Conservation (phyloP, 2,888 invertebrate species). For the Cryptosula pallasiana region DNA sequence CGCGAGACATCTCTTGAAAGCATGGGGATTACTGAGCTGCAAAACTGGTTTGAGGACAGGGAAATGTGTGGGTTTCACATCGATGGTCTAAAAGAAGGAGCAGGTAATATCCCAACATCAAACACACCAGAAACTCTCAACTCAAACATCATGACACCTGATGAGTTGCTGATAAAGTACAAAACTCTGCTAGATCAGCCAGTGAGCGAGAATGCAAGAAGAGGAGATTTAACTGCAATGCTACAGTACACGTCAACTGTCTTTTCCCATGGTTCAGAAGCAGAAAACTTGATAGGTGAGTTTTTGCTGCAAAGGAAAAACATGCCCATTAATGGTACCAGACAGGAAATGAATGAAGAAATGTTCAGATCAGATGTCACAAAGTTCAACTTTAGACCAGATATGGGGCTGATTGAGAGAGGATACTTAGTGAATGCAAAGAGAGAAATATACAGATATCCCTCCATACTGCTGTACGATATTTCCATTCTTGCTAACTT, state of each 20-base stretch:
- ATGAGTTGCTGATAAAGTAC: no score
- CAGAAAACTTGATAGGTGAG: no score
- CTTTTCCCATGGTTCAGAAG: no score
- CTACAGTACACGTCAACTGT: background rate
- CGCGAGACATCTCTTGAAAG: background rate
- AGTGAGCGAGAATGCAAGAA: background rate
- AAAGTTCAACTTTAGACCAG: background rate
- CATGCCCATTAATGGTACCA: background rate
- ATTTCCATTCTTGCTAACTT: background rate
- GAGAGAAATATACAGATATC: background rate
- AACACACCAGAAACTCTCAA: no score
- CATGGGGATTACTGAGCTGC: background rate
- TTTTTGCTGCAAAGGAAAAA: background rate
- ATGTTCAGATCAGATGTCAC: background rate
- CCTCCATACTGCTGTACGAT: background rate
- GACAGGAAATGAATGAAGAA: background rate
- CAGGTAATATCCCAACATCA: conserved; percentile 10
- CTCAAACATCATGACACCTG: no score
- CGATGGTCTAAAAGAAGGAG: background rate
- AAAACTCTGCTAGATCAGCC: no score
- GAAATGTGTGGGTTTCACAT: background rate
- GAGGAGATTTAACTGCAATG: background rate
- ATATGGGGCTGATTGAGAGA: background rate
- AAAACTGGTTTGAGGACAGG: background rate
- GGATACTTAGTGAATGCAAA: background rate